Conservation (phyloP, 2,888 invertebrate species). For the Brachyptera risi region DNA sequence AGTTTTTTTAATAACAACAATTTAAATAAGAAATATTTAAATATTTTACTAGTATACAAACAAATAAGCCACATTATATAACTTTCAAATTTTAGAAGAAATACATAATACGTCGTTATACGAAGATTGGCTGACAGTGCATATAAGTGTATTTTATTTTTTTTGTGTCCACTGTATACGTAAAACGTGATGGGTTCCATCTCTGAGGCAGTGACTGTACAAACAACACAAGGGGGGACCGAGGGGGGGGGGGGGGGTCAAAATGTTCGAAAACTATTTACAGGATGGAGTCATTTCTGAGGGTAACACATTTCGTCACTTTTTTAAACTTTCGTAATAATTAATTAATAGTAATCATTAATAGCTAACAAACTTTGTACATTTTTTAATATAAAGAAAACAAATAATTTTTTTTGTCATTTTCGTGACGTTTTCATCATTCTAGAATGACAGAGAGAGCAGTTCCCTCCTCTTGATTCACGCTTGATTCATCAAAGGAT, state of each 20-base stretch:
- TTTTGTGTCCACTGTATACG: constrained; percentile 4
- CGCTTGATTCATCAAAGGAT: too few relatives aligned
- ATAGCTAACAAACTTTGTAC: constrained; percentile 33
- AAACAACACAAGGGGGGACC: constrained; percentile 5
- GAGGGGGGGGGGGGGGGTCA: constrained; percentile 5
- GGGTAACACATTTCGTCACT: constrained; percentile 17
- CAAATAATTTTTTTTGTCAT: too few relatives aligned
- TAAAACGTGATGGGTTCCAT: neutral
- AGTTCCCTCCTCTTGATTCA: too few relatives aligned
- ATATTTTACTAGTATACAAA: constrained; percentile 22
- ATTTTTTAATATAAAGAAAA: constrained; percentile 21
- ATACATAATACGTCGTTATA: too few relatives aligned
- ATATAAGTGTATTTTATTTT: too few relatives aligned
- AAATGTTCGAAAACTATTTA: constrained; percentile 9
- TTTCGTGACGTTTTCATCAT: too few relatives aligned
- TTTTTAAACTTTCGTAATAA: constrained; percentile 19
- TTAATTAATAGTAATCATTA: constrained; percentile 27
- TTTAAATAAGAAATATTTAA: constrained; percentile 24
- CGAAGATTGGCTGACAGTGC: too few relatives aligned
- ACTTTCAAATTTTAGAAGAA: too few relatives aligned
- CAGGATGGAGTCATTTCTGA: constrained; percentile 8
- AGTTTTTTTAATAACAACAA: constrained; percentile 31
- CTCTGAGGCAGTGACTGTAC: constrained; percentile 2
- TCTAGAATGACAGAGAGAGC: too few relatives aligned
- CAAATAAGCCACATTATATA: constrained; percentile 3